phyloP scores from a whole-genome alignment of 2,113 vertebrate species.

The Myotis davidii region DNA sequence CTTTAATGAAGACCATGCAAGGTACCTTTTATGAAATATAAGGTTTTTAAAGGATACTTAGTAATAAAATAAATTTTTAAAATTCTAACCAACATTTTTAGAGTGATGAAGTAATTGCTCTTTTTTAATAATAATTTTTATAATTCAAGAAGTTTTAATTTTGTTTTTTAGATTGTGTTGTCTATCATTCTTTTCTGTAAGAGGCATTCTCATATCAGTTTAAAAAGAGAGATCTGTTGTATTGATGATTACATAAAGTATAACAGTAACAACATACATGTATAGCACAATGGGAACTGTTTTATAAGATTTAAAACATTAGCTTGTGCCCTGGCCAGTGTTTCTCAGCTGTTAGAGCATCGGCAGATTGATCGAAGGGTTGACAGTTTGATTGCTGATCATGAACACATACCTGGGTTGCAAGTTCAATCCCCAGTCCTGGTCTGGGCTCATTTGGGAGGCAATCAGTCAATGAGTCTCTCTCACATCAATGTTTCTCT shows the following conservation, averaged over 20 bases:
- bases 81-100: slow-evolving; percentile 36
- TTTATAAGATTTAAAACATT: neutral
- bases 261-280: neutral
- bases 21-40: neutral
- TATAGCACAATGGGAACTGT: neutral
- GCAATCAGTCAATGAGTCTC: neutral
- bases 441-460: neutral
- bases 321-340: neutral
- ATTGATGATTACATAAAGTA: neutral
- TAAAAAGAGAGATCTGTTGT: neutral
- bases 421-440: neutral
- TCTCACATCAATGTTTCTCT: neutral
- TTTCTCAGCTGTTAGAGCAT: neutral
- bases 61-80: slow-evolving; percentile 25
- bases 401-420: neutral
- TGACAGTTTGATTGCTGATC: neutral
- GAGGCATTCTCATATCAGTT: neutral
- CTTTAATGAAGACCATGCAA: neutral
- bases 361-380: neutral
- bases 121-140: slow-evolving; percentile 10
- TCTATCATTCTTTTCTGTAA: slow-evolving; percentile 37
- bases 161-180: slow-evolving; percentile 36
- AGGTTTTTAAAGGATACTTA: neutral
- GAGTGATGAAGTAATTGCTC: neutral
- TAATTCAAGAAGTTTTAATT: neutral